Evolutionary conservation across 1,140 invertebrate species (phyloP), one percentile per base, ranked within the genome.

Genomic region (Aethina tumida): DNA sequence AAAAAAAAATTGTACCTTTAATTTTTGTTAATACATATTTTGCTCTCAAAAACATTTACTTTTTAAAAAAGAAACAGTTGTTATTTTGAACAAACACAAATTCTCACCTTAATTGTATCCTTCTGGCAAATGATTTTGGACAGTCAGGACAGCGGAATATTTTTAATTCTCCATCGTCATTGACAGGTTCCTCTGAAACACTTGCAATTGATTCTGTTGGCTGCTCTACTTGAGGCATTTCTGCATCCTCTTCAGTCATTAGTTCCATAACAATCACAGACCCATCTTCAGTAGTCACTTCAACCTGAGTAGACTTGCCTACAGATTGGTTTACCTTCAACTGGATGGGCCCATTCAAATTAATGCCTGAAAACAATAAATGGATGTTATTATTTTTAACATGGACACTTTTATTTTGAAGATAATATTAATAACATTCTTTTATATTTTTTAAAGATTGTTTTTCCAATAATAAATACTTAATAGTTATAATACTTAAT

Each of bases 131-230:
- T 1, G 70, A 67, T 55, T 72, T 73, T 0, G 70, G 70, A 53
- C 71, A 74, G 34, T 73, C 66, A 4, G 69, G 67, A 35, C 71
- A 74, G 40, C 68, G 62, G 38, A 74, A 74, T 17, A 73, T 67
- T 41, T 70, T 70, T 12, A 70, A 30, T 49, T 73, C 70, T 34
- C 67, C 66, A 24, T 60, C 58, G 24, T 59, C 54, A 35, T 58
- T 54, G 2, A 49, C 8, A 10, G 32, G 14, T 35, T 38, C 3
- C 2, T n/a, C 31, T 39, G 21, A 15, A 3, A 24, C 12, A 34
- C 5, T 12, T 21, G 2, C 10, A 21, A 21, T 6, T 10, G 15
- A 4, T 32, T 32, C 15, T 6, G 19, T 32, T 8, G n/a, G 6
- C 12, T 29, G 6, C 1, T 13, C 12, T 13, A 35, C 32, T 26